Evolutionary conservation across 2,888 invertebrate species (phyloP).

Genomic region (Thyatira batis): DNA sequence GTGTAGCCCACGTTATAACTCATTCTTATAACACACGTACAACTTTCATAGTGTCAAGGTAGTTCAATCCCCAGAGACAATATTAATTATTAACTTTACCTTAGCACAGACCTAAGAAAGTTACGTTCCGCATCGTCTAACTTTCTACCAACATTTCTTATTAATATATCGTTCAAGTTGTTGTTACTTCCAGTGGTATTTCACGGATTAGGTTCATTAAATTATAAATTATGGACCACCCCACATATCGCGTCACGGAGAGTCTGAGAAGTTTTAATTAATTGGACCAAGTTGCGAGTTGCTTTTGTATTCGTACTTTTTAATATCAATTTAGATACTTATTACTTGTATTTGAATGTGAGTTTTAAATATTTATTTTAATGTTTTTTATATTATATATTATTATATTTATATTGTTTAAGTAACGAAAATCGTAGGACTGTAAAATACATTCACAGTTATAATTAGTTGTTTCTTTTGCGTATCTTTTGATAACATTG

Average conservation of each 20-base stretch:
- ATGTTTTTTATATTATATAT: no score
- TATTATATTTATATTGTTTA: no score
- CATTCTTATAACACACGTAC: background rate
- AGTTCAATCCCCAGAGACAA: background rate
- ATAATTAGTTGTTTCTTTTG: no score
- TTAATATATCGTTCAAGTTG: background rate
- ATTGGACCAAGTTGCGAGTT: background rate
- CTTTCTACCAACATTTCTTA: slow-evolving; percentile 1
- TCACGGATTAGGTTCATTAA: background rate
- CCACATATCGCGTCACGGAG: background rate
- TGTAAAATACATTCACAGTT: no score
- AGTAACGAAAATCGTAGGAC: no score
- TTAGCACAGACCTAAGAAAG: background rate
- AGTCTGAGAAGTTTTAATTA: background rate
- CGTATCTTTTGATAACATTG: no score
- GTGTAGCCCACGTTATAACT: background rate
- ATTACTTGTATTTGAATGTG: background rate
- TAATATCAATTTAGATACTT: background rate
- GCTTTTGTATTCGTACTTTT: background rate
- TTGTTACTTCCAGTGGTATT: background rate
- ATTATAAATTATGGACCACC: background rate
- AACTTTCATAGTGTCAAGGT: background rate
- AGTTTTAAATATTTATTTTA: no score
- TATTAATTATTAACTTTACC: slow-evolving; percentile 1
- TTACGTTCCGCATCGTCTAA: background rate